Percentiles rank a stretch among this genome's conserved stretches.
Conservation (phyloP, 2,888 invertebrate species). For the Flabesymbios commensalis region DNA sequence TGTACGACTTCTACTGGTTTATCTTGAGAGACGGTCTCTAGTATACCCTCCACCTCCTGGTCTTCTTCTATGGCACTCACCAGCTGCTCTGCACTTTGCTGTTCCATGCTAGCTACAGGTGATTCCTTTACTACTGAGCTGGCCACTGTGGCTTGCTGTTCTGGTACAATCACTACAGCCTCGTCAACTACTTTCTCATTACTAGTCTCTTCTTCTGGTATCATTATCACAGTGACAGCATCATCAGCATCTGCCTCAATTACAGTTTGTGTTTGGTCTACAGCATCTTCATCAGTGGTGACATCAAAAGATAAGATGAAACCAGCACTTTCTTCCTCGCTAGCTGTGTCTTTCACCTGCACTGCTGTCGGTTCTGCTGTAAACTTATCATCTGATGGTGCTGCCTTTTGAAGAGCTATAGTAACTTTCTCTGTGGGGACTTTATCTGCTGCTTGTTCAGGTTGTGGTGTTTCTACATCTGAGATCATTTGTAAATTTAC, state of each 20-base stretch:
- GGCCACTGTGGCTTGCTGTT: neutral
- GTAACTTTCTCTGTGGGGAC: too few relatives aligned
- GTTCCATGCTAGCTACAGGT: neutral
- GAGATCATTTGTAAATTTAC: neutral
- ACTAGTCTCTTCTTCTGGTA: neutral
- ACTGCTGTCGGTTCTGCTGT: too few relatives aligned
- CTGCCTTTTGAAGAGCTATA: too few relatives aligned
- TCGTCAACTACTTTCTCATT: neutral
- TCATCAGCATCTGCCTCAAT: conserved; percentile 6
- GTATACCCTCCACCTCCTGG: neutral
- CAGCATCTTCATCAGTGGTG: conserved; percentile 5
- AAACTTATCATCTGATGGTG: too few relatives aligned
- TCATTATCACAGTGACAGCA: neutral
- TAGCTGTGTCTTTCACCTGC: too few relatives aligned
- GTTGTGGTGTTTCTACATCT: conserved; percentile 5
- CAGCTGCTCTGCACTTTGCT: neutral
- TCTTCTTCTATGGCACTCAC: neutral
- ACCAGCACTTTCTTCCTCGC: too few relatives aligned
- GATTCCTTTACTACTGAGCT: neutral
- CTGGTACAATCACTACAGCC: neutral
- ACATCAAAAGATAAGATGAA: too few relatives aligned
- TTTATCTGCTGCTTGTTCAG: too few relatives aligned
- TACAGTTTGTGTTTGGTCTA: conserved; percentile 1
- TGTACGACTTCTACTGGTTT: conserved; percentile 9
- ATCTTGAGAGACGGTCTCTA: neutral